Evolutionary conservation across 2,113 vertebrate genomes (phyloP).

Genomic region (Lipotes vexillifer): DNA sequence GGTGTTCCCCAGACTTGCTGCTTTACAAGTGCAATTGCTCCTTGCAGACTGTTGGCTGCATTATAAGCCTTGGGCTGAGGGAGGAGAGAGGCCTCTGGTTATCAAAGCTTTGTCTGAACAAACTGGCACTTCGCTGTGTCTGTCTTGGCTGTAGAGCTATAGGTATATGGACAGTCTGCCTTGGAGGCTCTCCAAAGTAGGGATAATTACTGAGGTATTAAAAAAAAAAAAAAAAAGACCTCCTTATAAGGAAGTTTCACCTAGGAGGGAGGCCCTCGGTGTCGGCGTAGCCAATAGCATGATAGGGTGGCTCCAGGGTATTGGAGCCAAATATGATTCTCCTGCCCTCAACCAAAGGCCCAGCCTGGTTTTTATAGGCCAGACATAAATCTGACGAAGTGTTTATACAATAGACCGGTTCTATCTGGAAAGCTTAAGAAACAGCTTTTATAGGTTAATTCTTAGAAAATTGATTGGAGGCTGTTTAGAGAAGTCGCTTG

Average conservation of each 20-base stretch:
- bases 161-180: conserved; percentile 58
- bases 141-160: conserved; percentile 67
- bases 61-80: conserved; percentile 79
- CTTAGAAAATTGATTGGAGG: conserved; percentile 66
- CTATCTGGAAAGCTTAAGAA: conserved; percentile 79
- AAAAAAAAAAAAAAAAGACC: conserved; percentile 47
- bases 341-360: conserved; percentile 77
- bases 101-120: conserved; percentile 85
- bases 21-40: conserved; percentile 77
- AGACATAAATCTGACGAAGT: conserved; percentile 81
- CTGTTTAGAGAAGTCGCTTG: conserved; percentile 54
- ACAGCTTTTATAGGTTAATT: conserved; percentile 73
- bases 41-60: conserved; percentile 78
- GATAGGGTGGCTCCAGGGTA: neutral
- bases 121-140: conserved; percentile 83
- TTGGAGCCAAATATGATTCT: conserved; percentile 57
- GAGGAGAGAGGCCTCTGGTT: conserved; percentile 80
- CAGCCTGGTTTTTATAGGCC: conserved; percentile 78
- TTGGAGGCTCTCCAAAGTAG: conserved; percentile 59
- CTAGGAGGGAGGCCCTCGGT: conserved; percentile 48
- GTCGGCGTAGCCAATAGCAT: neutral
- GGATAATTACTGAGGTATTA: conserved; percentile 42
- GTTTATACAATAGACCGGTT: conserved; percentile 81
- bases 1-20: conserved; percentile 75
- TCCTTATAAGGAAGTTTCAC: conserved; percentile 72